phyloP scores from a whole-genome alignment of 2,113 vertebrate species.

The Leucoraja erinaceus region DNA sequence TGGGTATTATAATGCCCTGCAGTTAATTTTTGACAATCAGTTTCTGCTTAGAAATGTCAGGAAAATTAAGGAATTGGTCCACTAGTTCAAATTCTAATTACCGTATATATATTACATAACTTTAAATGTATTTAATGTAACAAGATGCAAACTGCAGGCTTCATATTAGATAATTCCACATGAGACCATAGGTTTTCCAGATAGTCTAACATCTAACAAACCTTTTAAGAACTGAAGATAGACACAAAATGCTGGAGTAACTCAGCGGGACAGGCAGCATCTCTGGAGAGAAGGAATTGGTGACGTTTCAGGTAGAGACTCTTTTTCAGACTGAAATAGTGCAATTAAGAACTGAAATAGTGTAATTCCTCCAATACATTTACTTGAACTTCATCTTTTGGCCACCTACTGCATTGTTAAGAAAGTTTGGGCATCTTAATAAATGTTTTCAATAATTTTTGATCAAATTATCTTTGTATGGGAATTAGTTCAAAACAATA shows the following conservation, averaged over 20 bases:
- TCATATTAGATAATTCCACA: neutral
- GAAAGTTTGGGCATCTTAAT: neutral
- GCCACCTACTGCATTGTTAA: neutral
- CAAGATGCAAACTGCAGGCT: neutral
- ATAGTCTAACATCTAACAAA: neutral
- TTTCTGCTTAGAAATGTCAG: neutral
- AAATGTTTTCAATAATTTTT: neutral
- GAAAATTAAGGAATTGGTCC: neutral
- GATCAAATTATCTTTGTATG: neutral
- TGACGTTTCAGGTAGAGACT: no score
- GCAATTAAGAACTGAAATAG: neutral
- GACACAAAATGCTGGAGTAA: no score
- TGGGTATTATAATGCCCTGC: neutral
- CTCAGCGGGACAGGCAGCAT: no score
- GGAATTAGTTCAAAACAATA: neutral
- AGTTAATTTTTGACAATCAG: neutral
- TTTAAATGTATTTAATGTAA: neutral
- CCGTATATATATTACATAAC: neutral
- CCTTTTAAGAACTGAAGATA: neutral
- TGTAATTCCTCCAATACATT: neutral
- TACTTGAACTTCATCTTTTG: neutral
- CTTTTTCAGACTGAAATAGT: no score
- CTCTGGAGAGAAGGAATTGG: no score
- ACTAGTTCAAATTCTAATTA: neutral
- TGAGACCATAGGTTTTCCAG: neutral